Evolutionary conservation across 2,797 vertebrate species (phyloP).

Genomic region (Rhabdomys pumilio): DNA sequence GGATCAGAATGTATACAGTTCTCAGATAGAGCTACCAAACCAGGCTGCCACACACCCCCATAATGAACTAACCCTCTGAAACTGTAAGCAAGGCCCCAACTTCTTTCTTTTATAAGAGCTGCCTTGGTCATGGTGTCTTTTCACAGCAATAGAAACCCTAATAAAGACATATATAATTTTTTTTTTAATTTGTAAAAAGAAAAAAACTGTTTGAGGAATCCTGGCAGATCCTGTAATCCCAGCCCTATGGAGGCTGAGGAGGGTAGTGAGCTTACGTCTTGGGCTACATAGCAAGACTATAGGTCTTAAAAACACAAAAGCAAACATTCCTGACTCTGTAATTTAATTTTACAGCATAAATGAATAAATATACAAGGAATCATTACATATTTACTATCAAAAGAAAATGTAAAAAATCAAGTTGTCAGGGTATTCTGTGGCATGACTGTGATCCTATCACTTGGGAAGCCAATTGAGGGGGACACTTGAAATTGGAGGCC

Average conservation of each 20-base stretch:
- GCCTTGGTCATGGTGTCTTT: neutral
- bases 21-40: neutral
- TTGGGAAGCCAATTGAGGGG: neutral
- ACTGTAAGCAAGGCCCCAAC: neutral
- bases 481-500: neutral
- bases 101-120: neutral
- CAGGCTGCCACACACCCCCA: neutral
- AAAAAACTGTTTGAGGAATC: neutral
- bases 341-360: neutral
- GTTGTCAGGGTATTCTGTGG: neutral
- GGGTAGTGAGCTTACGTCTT: neutral
- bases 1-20: neutral
- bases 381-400: neutral
- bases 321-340: neutral
- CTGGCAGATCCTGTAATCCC: neutral
- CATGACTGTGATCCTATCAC: neutral
- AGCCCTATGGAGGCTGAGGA: neutral
- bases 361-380: neutral
- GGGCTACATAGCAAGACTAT: neutral
- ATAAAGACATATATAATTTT: neutral
- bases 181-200: neutral
- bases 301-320: neutral
- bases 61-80: neutral
- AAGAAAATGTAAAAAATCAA: constrained; percentile 9
- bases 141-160: neutral